Percentiles rank a stretch among this genome's conserved stretches.
Conservation (phyloP, 2,888 invertebrate species). For the Pollenia angustigena region DNA sequence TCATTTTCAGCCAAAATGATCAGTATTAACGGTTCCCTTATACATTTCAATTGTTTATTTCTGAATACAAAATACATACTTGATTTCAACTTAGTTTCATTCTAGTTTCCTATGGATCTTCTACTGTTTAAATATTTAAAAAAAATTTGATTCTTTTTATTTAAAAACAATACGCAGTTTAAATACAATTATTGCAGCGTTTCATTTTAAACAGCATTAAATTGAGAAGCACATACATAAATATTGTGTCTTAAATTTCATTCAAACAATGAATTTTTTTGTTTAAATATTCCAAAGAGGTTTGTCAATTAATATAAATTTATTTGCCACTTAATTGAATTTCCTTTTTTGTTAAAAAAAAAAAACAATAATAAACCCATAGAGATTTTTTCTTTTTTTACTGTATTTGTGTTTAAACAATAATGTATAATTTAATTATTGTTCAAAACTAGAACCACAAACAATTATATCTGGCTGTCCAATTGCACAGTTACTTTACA, state of each 20-base stretch:
- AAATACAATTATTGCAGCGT: neutral
- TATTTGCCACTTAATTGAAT: slow-evolving; percentile 57
- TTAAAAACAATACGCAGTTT: neutral
- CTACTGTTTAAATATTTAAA: too few species aligned
- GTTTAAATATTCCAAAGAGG: neutral
- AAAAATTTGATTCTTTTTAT: neutral
- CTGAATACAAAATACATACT: too few species aligned
- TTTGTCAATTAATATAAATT: slow-evolving; percentile 44
- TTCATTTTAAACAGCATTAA: too few species aligned
- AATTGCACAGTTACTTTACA: neutral
- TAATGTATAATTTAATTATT: slow-evolving; percentile 36
- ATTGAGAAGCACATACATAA: too few species aligned
- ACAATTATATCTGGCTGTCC: slow-evolving; percentile 8
- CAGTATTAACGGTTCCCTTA: too few species aligned
- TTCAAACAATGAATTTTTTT: neutral
- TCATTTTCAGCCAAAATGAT: too few species aligned
- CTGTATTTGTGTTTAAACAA: neutral
- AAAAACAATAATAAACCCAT: slow-evolving; percentile 24
- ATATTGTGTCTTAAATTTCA: slow-evolving; percentile 2
- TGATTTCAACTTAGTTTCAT: too few species aligned
- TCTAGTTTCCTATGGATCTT: too few species aligned
- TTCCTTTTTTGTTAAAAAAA: slow-evolving; percentile 38
- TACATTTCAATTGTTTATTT: too few species aligned
- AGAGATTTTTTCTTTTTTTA: slow-evolving; percentile 5
- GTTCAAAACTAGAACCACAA: neutral